A percentile compares a stretch with the other conserved stretches of the same genome.
phyloP scores from a whole-genome alignment of 35 echinoderm and acorn worm species.

The Ptychodera flava region DNA sequence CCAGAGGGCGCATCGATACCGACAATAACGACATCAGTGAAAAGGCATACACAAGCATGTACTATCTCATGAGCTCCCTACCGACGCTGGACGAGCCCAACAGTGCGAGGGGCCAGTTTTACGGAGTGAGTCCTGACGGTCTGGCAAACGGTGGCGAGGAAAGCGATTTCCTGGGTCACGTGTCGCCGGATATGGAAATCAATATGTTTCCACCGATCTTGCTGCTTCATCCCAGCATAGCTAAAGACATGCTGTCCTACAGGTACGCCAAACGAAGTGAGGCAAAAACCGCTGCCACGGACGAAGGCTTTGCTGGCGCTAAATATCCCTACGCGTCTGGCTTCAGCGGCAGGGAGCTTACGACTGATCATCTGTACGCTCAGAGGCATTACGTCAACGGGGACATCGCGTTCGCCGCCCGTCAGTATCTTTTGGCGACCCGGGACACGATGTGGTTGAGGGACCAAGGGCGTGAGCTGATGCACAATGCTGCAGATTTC shows the following conservation, averaged over 20 bases:
- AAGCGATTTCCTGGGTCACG: slow-evolving; percentile 62
- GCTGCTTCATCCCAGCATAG: slow-evolving; percentile 75
- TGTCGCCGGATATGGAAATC: slow-evolving; percentile 91
- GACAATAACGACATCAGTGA: slow-evolving; percentile 42
- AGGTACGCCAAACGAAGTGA: slow-evolving; percentile 15
- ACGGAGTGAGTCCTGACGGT: slow-evolving; percentile 72
- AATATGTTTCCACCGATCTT: slow-evolving; percentile 95
- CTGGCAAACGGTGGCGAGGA: slow-evolving; percentile 57
- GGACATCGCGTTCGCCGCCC: slow-evolving; percentile 79
- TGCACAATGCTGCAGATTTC: slow-evolving; percentile 54
- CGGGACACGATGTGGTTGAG: slow-evolving; percentile 55
- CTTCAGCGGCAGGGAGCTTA: not conserved
- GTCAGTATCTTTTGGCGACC: slow-evolving; percentile 67
- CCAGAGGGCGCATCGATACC: slow-evolving; percentile 57
- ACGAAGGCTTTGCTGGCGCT: slow-evolving; percentile 62
- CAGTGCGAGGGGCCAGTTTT: slow-evolving; percentile 42
- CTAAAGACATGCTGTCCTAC: not conserved
- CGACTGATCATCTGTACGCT: not conserved
- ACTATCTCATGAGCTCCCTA: slow-evolving; percentile 90
- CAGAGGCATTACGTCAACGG: slow-evolving; percentile 58
- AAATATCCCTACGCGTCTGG: slow-evolving; percentile 73
- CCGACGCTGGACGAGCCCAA: slow-evolving; percentile 34
- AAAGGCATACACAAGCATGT: slow-evolving; percentile 81
- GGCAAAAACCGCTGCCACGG: slow-evolving; percentile 50
- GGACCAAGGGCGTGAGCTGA: slow-evolving; percentile 42